Percentiles rank a stretch among this genome's conserved stretches.
Evolutionary conservation across 2,888 invertebrate genomes (phyloP).

Genomic region (Sinohyriopsis cumingii): DNA sequence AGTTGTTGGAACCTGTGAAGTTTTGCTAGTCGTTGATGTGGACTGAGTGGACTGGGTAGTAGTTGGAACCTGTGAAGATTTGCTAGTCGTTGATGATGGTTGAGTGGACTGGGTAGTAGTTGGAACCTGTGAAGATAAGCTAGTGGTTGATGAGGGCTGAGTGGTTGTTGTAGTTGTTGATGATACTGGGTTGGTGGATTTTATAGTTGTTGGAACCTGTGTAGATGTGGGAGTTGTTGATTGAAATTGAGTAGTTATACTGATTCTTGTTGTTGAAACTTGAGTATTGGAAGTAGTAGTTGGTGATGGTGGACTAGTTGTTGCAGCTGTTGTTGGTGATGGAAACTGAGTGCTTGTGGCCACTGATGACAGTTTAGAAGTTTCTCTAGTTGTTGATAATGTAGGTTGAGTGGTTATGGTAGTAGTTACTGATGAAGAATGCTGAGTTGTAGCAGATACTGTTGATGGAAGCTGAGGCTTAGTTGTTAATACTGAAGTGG

Average conservation of each 20-base stretch:
- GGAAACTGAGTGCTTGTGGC: slow-evolving; percentile 1
- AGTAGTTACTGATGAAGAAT: slow-evolving; percentile 4
- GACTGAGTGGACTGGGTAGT: slow-evolving; percentile 5
- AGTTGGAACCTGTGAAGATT: slow-evolving; percentile 8
- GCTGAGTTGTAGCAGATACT: slow-evolving; percentile 5
- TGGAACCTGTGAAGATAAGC: slow-evolving; percentile 3
- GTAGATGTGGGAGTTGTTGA: slow-evolving; percentile 12
- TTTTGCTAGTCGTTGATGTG: slow-evolving; percentile 4
- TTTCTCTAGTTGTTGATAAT: slow-evolving; percentile 2
- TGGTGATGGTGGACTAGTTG: slow-evolving; percentile 5
- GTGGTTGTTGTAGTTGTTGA: slow-evolving; percentile 11
- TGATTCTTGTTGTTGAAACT: slow-evolving; percentile 11
- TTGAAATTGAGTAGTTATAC: slow-evolving; percentile 7
- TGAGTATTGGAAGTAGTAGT: slow-evolving; percentile 10
- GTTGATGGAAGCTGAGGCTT: background rate
- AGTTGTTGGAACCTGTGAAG: slow-evolving; percentile 10
- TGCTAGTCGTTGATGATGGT: slow-evolving; percentile 1
- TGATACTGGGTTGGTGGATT: slow-evolving; percentile 4
- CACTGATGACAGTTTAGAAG: slow-evolving; percentile 2
- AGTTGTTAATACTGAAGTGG: background rate
- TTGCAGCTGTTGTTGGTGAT: slow-evolving; percentile 6
- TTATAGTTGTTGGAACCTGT: slow-evolving; percentile 7
- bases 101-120: slow-evolving; percentile 8
- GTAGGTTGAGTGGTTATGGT: slow-evolving; percentile 3
- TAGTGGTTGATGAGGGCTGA: slow-evolving; percentile 10